Base-by-base conservation (phyloP, 2,888 invertebrate species). In the Papilio protenor region DNA sequence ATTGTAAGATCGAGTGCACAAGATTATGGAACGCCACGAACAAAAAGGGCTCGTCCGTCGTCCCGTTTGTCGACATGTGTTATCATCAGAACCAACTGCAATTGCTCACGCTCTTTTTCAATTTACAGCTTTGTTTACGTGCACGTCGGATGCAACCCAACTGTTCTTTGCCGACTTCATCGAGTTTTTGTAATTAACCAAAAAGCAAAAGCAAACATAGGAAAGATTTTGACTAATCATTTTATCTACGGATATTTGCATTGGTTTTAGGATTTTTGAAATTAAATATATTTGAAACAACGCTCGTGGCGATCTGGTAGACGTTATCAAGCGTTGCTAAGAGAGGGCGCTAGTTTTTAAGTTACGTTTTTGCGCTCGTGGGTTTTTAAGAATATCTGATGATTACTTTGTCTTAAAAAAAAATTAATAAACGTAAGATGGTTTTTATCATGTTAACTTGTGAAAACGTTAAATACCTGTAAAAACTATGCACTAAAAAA, bases 61-160 rank as follows among this genome's bases (percentile, higher is more conserved):
- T 40, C 40, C 40, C 8, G 61, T 27, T 64, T 69, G n/a, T 69
- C 18, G 27, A 69, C 66, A 45, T 45, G 66, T 69, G 66, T 69
- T 69, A 69, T 69, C 66, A n/a, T 45, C 66, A 69, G 21, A 21
- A 12, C 66, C 40, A 12, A 21, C 66, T 69, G 66, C 45, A 69
- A 21, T 45, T 40, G 27, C n/a, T 66, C 40, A n/a, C 45, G 45
- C 4, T 33, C 33, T 64, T 64, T 40, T 45, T 66, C 66, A 66
- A n/a, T 45, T 40, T 45, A 66, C 66, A 66, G 66, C 12, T 66
- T 45, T 66, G 66, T 66, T 45, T 66, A 66, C 21, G 40, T 64
- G 33, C n/a, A 45, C n/a, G 45, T 64, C 40, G 18, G 66, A 66
- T 45, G 21, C 40, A 66, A n/a, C 1, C 18, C 45, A 66, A 45